phyloP scores from a whole-genome alignment of 2,113 vertebrate species.

The Camelus bactrianus region DNA sequence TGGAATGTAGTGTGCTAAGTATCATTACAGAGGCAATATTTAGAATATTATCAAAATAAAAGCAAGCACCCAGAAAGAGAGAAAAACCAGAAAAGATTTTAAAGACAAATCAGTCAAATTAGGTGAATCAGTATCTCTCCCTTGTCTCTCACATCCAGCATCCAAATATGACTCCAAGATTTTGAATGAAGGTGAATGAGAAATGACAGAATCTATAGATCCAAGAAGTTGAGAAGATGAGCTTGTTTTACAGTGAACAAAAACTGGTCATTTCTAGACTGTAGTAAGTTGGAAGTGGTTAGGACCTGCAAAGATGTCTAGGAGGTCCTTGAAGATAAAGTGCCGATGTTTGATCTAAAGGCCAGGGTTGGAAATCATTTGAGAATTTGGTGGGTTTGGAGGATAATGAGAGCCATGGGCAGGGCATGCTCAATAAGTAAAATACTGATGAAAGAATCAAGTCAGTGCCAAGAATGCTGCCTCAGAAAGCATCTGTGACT shows the following conservation, averaged over 20 bases:
- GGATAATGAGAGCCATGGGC: not conserved
- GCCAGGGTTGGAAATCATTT: not conserved
- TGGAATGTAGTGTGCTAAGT: not conserved
- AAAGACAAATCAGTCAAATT: constrained; percentile 20
- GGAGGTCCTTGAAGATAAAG: not conserved
- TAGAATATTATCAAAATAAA: constrained; percentile 42
- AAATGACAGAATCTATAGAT: constrained; percentile 1
- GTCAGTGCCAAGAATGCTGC: not conserved
- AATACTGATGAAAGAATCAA: not conserved
- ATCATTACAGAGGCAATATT: constrained; percentile 43
- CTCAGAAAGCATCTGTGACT: not conserved
- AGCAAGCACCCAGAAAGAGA: constrained; percentile 18
- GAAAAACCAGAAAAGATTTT: not conserved
- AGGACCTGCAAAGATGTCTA: not conserved
- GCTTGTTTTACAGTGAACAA: constrained; percentile 36
- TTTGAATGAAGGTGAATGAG: constrained; percentile 20
- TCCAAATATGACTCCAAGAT: not conserved
- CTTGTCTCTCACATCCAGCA: not conserved
- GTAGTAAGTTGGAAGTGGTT: constrained; percentile 1
- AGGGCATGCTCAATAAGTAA: not conserved
- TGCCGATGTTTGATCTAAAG: not conserved
- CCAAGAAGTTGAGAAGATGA: not conserved
- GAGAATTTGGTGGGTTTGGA: not conserved
- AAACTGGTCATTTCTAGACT: constrained; percentile 11
- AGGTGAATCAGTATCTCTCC: not conserved